Evolutionary conservation across 2,113 vertebrate genomes (phyloP).

Genomic region (Hydrochoerus hydrochaeris): DNA sequence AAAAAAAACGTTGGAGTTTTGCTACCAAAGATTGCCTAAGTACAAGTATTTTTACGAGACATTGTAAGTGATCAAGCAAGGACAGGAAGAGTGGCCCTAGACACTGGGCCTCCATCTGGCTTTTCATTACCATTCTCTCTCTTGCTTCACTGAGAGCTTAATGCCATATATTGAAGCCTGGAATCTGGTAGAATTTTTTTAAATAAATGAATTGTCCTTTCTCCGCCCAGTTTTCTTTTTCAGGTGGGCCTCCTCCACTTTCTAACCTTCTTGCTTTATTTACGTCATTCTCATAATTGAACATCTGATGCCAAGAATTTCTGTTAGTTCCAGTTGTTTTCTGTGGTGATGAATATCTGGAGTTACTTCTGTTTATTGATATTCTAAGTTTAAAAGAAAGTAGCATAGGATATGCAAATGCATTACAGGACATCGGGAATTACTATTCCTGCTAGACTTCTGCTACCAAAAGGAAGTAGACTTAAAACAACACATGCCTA

Average conservation of each 20-base stretch:
- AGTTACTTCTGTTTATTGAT: background rate
- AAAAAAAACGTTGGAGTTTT: background rate
- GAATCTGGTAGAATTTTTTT: background rate
- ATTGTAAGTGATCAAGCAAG: background rate
- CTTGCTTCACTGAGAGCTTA: fast-evolving
- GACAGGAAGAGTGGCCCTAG: background rate
- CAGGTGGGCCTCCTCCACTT: background rate
- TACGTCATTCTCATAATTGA: background rate
- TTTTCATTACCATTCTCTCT: too few species aligned
- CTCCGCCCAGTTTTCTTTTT: background rate
- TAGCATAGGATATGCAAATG: background rate
- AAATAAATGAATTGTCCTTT: background rate
- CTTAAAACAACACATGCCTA: background rate
- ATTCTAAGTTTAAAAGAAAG: background rate
- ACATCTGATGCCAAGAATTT: background rate
- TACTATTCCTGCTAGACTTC: background rate
- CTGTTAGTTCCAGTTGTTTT: background rate
- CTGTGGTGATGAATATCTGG: background rate
- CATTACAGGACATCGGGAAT: background rate
- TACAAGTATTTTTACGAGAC: background rate
- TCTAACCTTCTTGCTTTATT: background rate
- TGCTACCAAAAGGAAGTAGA: background rate
- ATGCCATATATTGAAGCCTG: background rate
- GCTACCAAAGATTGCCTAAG: background rate
- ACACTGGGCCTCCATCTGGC: background rate